Percentiles rank a stretch among this genome's conserved stretches.
Conservation (phyloP, 2,888 invertebrate species). For the Polydrusus cervinus region DNA sequence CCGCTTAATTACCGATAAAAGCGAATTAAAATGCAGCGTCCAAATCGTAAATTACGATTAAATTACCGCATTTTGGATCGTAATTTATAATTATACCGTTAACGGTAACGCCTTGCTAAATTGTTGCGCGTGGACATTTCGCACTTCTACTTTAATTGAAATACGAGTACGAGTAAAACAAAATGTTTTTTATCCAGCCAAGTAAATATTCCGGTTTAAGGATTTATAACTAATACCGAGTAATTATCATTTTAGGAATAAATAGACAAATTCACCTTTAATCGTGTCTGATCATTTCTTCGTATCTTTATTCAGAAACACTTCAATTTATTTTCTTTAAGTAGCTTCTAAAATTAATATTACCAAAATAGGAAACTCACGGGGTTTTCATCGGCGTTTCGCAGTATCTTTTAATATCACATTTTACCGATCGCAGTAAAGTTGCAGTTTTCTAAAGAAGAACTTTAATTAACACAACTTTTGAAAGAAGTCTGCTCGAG, state of each 20-base stretch:
- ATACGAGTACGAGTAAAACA: background rate
- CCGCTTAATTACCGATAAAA: slow-evolving; percentile 50
- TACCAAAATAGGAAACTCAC: background rate
- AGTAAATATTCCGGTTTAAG: too few relatives aligned
- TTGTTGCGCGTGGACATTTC: slow-evolving; percentile 10
- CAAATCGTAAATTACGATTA: slow-evolving; percentile 49
- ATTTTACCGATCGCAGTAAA: slow-evolving; percentile 21
- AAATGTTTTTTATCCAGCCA: background rate
- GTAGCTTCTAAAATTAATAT: too few relatives aligned
- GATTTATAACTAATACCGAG: too few relatives aligned
- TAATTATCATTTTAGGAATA: too few relatives aligned
- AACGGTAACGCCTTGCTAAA: slow-evolving; percentile 47
- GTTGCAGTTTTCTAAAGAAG: slow-evolving; percentile 17
- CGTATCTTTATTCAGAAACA: too few relatives aligned
- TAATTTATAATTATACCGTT: slow-evolving; percentile 48
- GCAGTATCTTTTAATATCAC: slow-evolving; percentile 8
- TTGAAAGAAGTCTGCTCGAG: slow-evolving; percentile 32
- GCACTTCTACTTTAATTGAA: slow-evolving; percentile 2
- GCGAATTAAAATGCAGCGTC: slow-evolving; percentile 42
- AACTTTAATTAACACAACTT: slow-evolving; percentile 44
- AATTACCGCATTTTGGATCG: slow-evolving; percentile 41
- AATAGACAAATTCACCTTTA: too few relatives aligned
- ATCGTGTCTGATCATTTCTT: background rate
- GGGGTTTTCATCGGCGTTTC: background rate
- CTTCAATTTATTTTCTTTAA: too few relatives aligned